phyloP scores from a whole-genome alignment of 2,797 vertebrate species.

The Notoglanidium macrostoma region DNA sequence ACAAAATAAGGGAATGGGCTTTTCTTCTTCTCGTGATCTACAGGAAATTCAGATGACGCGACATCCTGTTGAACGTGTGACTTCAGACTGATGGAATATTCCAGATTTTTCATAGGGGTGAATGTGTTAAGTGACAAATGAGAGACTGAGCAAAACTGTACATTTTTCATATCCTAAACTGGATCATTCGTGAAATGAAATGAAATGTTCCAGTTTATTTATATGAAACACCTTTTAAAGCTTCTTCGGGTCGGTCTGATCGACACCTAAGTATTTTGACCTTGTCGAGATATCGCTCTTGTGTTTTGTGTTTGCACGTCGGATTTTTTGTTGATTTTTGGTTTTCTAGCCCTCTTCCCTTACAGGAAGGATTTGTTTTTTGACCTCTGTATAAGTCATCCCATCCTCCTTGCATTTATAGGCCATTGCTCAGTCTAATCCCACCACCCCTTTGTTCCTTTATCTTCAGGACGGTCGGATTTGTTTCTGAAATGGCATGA shows the following conservation, averaged over 20 bases:
- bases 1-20: not conserved
- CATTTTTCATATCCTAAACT: not conserved
- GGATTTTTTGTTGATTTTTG: constrained; percentile 42
- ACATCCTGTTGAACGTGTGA: not conserved
- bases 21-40: not conserved
- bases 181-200: no score
- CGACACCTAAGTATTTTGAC: not conserved
- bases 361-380: constrained; percentile 64
- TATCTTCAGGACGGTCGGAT: constrained; percentile 76
- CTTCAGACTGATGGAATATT: not conserved
- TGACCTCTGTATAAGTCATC: constrained; percentile 63
- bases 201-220: not conserved
- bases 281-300: not conserved
- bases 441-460: constrained; percentile 67
- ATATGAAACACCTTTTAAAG: not conserved
- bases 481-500: constrained; percentile 77
- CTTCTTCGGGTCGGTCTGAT: not conserved
- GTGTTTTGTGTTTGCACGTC: not conserved
- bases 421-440: constrained; percentile 83
- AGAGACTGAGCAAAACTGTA: not conserved
- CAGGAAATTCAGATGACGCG: not conserved
- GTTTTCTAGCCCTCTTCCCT: constrained; percentile 52
- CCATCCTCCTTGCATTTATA: constrained; percentile 74
- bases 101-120: not conserved
- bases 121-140: not conserved